Conservation (phyloP, 1,140 invertebrate genomes). For the Gonioctena quinquepunctata region DNA sequence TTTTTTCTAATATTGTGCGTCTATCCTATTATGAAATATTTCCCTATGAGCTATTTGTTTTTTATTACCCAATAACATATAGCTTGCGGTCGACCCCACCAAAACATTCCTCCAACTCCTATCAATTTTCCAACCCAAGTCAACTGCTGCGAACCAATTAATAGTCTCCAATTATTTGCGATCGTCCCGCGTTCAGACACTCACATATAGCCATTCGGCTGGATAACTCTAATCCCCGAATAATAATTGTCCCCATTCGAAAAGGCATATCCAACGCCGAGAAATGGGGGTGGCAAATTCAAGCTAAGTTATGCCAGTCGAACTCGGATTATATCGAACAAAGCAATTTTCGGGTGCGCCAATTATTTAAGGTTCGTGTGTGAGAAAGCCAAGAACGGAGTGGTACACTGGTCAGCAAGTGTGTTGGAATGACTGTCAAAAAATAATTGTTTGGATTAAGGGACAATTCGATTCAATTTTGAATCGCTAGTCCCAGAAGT, state of each 20-base stretch:
- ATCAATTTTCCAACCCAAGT: no score
- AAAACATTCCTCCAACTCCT: no score
- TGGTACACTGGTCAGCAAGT: background rate
- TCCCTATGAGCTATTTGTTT: no score
- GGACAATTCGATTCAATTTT: no score
- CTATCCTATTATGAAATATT: no score
- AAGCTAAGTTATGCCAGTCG: background rate
- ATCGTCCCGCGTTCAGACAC: background rate
- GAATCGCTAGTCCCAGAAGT: no score
- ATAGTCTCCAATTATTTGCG: background rate
- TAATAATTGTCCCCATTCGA: constrained; percentile 1
- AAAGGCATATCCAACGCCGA: background rate
- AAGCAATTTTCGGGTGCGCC: background rate
- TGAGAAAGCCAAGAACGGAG: background rate
- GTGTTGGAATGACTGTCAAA: no score
- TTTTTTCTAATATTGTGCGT: no score
- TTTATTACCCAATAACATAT: no score
- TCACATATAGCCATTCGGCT: background rate
- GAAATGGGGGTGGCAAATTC: background rate
- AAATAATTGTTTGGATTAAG: no score
- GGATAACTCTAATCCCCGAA: constrained; percentile 1
- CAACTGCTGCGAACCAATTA: background rate
- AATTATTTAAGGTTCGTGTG: constrained; percentile 8
- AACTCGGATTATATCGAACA: background rate
- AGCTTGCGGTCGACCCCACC: no score